Percentiles rank a stretch among this genome's conserved stretches.
Conservation (phyloP, 2,888 invertebrate genomes). For the Molorchus minor region DNA sequence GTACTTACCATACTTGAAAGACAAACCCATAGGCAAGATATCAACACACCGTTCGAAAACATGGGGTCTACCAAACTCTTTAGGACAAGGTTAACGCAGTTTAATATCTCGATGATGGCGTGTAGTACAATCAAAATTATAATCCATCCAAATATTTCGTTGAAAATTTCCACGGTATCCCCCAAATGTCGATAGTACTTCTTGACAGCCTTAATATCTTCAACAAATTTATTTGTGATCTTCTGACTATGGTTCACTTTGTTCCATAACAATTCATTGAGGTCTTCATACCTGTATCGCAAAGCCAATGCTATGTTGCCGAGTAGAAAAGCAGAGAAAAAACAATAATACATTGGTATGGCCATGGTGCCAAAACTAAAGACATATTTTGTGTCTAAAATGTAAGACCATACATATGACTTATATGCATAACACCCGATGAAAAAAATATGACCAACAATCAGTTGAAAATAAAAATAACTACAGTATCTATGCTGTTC, state of each 20-base stretch:
- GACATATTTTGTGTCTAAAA: slow-evolving; percentile 5
- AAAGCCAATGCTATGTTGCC: slow-evolving; percentile 7
- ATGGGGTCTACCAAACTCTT: slow-evolving; percentile 13
- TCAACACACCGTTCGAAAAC: slow-evolving; percentile 2
- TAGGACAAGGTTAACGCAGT: slow-evolving; percentile 19
- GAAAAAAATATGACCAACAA: slow-evolving; percentile 7
- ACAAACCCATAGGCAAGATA: slow-evolving; percentile 5
- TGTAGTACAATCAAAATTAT: slow-evolving; percentile 10
- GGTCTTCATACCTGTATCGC: slow-evolving; percentile 7
- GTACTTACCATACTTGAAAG: slow-evolving; percentile 9
- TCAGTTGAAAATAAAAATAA: neutral
- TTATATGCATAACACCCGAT: slow-evolving; percentile 9
- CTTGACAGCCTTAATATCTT: slow-evolving; percentile 3
- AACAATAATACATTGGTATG: slow-evolving; percentile 14
- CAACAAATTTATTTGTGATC: neutral
- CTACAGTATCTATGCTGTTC: neutral
- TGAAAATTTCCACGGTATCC: slow-evolving; percentile 7
- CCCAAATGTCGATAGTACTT: slow-evolving; percentile 16
- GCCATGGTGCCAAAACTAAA: slow-evolving; percentile 12
- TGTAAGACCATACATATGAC: slow-evolving; percentile 2
- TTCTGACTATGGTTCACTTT: neutral
- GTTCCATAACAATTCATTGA: slow-evolving; percentile 10
- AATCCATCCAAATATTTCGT: slow-evolving; percentile 20
- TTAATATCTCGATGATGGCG: slow-evolving; percentile 19
- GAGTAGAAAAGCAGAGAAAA: slow-evolving; percentile 3